Base-by-base conservation (phyloP, 1,140 invertebrate genomes). In the Macrotrachela quadricornifera region DNA sequence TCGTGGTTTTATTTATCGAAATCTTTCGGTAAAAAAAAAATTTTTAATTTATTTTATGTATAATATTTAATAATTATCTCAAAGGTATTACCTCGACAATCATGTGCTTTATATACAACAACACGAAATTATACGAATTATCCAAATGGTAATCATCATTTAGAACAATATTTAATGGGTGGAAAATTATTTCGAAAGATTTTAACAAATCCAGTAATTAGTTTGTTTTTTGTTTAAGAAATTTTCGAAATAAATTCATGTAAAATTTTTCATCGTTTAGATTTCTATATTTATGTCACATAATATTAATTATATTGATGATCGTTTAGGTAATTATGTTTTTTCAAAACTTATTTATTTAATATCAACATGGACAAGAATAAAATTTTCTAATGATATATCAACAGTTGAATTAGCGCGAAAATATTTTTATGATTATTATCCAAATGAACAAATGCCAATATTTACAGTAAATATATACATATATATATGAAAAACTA, bases 261-360 rank as follows among this genome's bases (percentile, higher is more conserved):
- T n/a, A n/a, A n/a, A n/a, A n/a, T n/a, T n/a, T n/a, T n/a, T n/a
- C n/a, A n/a, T n/a, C n/a, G 8, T 30, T 30, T 30, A 30, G 21
- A 30, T 30, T 30, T 30, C 39, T 68, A 85, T 97, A 61, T 96
- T 95, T 71, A 99, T 97, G 92, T 97, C 91, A 11, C 92, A 97
- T 72, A 85, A 95, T 80, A 91, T 88, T 37, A 99, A 99, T 73
- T 99, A 96, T 71, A 91, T 84, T 36, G 92, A 91, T 71, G 92
- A 97, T 73, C 78, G 91, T 21, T 74, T 97, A 55, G 92, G 85
- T 0, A 71, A 92, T 18, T 97, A 94, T 71, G 92, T 88, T 13
- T 96, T 99, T 73, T 85, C 94, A 71, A 91, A 86, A 56, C 83
- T 92, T 18, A 81, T 96, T 52, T 87, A 86, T 71, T 96, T 94